Percentiles rank a stretch among this genome's conserved stretches.
phyloP scores from a whole-genome alignment of 2,888 invertebrate species.

The Lithophane leautieri region DNA sequence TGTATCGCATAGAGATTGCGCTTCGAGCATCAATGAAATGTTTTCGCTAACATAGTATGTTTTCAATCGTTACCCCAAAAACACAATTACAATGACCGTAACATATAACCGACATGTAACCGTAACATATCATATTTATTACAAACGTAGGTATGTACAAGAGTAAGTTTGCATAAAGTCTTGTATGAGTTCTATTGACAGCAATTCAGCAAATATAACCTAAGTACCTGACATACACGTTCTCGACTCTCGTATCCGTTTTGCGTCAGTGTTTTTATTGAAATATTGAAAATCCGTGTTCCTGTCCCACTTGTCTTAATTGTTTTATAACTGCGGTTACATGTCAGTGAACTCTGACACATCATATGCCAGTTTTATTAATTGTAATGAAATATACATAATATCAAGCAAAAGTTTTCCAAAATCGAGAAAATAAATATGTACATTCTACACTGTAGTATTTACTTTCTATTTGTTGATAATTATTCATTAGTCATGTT shows the following conservation, averaged over 20 bases:
- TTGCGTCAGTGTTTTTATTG: constrained; percentile 66
- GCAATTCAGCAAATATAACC: constrained; percentile 31
- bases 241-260: constrained; percentile 49
- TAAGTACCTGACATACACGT: not conserved
- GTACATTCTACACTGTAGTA: not conserved
- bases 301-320: constrained; percentile 76
- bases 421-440: not conserved
- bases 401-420: not conserved
- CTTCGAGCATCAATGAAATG: constrained; percentile 37
- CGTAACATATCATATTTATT: constrained; percentile 48
- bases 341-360: constrained; percentile 71
- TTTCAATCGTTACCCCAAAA: constrained; percentile 43
- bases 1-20: constrained; percentile 17
- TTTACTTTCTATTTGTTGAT: not conserved
- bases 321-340: constrained; percentile 73
- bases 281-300: constrained; percentile 71
- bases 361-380: constrained; percentile 52
- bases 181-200: constrained; percentile 46
- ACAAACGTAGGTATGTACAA: constrained; percentile 32
- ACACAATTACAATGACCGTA: constrained; percentile 54
- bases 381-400: constrained; percentile 5
- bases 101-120: too few species aligned
- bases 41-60: constrained; percentile 19
- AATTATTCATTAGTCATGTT: too few species aligned
- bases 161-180: constrained; percentile 22